Evolutionary conservation across 2,888 invertebrate species (phyloP).

Genomic region (Xestia sexstrigata): DNA sequence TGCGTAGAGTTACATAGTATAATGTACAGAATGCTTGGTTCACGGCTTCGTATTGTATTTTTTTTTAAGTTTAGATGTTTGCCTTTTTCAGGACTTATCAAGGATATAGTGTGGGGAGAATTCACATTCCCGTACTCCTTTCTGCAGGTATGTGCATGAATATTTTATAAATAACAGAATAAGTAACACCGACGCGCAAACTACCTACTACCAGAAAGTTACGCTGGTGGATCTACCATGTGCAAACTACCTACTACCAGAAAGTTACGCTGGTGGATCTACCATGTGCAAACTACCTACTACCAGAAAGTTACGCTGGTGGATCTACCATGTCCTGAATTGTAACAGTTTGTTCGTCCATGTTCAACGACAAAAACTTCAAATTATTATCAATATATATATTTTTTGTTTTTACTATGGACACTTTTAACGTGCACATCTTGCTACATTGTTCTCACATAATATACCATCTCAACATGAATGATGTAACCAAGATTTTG

Average conservation of each 20-base stretch:
- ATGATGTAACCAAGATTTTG: too few relatives aligned
- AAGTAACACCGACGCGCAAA: neutral
- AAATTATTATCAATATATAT: neutral
- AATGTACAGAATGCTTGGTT: too few relatives aligned
- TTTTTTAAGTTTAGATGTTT: slow-evolving; percentile 8
- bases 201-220: neutral
- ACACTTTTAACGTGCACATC: too few relatives aligned
- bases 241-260: neutral
- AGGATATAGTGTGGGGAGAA: slow-evolving; percentile 87
- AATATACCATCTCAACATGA: too few relatives aligned
- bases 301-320: neutral
- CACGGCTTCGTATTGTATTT: too few relatives aligned
- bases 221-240: neutral
- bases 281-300: neutral
- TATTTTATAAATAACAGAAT: too few relatives aligned
- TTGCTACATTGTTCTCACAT: too few relatives aligned
- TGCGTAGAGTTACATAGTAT: too few relatives aligned
- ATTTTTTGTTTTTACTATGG: too few relatives aligned
- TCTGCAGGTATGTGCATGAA: slow-evolving; percentile 79
- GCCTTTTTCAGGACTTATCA: slow-evolving; percentile 82
- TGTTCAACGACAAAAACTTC: neutral
- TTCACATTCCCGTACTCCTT: slow-evolving; percentile 87
- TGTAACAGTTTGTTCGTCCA: neutral
- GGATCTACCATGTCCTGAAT: neutral
- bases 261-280: neutral